Evolutionary conservation across 2,797 vertebrate genomes (phyloP).

Genomic region (Melanogrammus aeglefinus): DNA sequence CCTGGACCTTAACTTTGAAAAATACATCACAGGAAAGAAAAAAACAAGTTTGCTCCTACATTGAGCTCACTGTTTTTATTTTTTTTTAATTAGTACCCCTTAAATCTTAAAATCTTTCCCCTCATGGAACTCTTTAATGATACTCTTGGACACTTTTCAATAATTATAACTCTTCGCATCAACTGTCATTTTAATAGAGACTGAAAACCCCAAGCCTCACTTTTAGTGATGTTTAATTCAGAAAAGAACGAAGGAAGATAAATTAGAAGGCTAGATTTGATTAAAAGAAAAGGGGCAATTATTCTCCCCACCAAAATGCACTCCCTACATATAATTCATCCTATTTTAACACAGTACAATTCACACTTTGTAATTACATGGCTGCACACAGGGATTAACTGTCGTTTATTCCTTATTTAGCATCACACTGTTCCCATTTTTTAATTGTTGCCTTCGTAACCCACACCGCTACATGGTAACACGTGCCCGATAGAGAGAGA

Average conservation of each 20-base stretch:
- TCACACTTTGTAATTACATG: slow-evolving; percentile 21
- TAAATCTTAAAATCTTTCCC: not conserved
- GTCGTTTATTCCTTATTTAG: not conserved
- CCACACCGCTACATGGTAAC: slow-evolving; percentile 4
- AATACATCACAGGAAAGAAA: slow-evolving; percentile 16
- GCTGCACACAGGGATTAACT: not conserved
- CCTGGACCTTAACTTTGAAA: slow-evolving; percentile 19
- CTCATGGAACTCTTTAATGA: no score
- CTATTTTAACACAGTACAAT: not conserved
- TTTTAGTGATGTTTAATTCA: no score
- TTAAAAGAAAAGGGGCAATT: slow-evolving; percentile 7
- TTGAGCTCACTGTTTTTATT: slow-evolving; percentile 26
- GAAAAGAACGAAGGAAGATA: no score
- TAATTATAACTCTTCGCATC: no score
- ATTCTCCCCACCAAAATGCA: slow-evolving; percentile 19
- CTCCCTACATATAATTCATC: slow-evolving; percentile 2
- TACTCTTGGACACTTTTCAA: no score
- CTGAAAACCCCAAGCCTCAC: no score
- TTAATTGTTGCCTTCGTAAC: slow-evolving; percentile 20
- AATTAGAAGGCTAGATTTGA: no score
- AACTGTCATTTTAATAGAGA: no score
- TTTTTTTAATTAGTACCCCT: not conserved
- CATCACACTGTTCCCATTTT: slow-evolving; percentile 12
- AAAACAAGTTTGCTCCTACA: not conserved
- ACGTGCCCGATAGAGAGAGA: not conserved